Percentiles rank a stretch among this genome's conserved stretches.
These are phyloP conservation scores for Alcis repandata DNA, from an alignment of 2,888 invertebrate genomes.

Conservation along the genomic window DNA sequence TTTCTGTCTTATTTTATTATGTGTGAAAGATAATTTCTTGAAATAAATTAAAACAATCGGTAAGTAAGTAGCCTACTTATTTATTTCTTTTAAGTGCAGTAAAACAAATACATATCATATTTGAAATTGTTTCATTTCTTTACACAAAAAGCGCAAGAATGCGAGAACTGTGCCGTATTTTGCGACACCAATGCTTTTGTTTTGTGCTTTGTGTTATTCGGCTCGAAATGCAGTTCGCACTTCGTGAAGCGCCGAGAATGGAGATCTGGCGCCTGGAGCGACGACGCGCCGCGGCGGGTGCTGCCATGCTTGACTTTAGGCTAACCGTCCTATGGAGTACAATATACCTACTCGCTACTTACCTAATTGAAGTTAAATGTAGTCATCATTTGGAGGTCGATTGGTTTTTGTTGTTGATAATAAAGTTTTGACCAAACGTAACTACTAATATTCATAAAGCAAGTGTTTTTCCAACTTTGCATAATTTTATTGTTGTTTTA, in stretches of 20 bases:
- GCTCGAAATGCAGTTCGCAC: slow-evolving; percentile 24
- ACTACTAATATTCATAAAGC: no score
- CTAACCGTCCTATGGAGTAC: background rate
- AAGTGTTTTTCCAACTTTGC: no score
- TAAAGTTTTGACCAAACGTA: no score
- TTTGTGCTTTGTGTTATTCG: slow-evolving; percentile 11
- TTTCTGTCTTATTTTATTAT: background rate
- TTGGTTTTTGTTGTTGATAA: no score
- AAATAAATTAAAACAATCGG: no score
- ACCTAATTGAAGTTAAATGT: no score
- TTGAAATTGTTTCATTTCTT: no score
- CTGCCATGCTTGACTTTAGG: slow-evolving; percentile 8
- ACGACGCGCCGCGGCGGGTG: background rate
- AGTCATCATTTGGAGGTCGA: no score
- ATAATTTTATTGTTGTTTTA: no score
- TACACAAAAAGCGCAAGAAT: background rate
- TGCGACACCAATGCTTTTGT: slow-evolving; percentile 13
- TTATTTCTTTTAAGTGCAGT: no score
- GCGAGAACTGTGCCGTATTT: background rate
- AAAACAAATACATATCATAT: no score
- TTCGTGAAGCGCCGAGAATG: slow-evolving; percentile 18
- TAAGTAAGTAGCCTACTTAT: background rate
- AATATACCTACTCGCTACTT: background rate
- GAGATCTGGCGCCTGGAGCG: slow-evolving; percentile 11
- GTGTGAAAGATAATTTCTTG: background rate